phyloP scores from a whole-genome alignment of 2,797 vertebrate species.

The Schizothorax lantsangensis region DNA sequence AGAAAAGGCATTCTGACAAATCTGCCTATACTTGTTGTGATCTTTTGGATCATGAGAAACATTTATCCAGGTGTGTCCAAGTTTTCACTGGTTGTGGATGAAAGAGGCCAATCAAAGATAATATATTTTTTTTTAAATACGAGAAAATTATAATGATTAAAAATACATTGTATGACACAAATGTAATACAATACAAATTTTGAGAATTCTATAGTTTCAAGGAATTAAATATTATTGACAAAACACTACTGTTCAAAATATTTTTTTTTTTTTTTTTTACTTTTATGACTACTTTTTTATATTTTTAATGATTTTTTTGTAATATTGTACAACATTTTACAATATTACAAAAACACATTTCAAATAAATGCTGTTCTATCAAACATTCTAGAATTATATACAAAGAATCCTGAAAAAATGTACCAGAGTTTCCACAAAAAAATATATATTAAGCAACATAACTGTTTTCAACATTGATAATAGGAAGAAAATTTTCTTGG shows the following conservation, averaged over 20 bases:
- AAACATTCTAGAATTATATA: neutral
- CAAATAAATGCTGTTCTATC: neutral
- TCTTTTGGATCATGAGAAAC: neutral
- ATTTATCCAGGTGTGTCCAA: neutral
- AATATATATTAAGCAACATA: neutral
- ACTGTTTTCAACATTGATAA: neutral
- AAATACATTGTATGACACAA: neutral
- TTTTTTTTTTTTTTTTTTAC: too few relatives aligned
- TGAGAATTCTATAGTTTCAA: neutral
- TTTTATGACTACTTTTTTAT: neutral
- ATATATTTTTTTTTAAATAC: neutral
- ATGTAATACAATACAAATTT: neutral
- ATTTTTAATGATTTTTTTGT: too few relatives aligned
- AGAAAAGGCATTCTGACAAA: neutral
- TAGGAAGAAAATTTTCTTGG: neutral
- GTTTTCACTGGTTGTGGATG: neutral
- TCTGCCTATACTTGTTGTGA: neutral
- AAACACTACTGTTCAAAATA: neutral
- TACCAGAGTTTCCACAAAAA: neutral
- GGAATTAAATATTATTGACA: neutral
- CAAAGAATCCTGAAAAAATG: neutral
- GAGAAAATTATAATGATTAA: neutral
- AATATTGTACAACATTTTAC: too few relatives aligned
- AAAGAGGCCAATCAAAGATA: neutral
- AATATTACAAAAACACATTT: neutral